Evolutionary conservation across 1,140 invertebrate genomes (phyloP).

Genomic region (Cardiocondyla obscurior): DNA sequence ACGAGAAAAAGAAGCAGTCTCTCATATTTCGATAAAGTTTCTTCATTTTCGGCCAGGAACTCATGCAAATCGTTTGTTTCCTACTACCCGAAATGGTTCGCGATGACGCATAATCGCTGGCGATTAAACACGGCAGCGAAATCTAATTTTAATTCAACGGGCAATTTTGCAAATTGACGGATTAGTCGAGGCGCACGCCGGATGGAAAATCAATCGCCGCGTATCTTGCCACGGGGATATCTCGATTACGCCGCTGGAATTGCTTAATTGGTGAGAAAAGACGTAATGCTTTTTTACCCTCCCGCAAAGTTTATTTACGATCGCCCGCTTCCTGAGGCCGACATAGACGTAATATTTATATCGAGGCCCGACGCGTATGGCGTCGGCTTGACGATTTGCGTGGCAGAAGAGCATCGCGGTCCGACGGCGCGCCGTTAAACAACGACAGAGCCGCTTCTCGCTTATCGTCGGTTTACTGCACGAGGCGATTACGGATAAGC

Average conservation of each 20-base stretch:
- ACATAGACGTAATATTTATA: constrained; percentile 74
- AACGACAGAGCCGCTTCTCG: constrained; percentile 2
- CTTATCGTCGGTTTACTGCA: constrained; percentile 52
- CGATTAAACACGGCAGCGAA: neutral
- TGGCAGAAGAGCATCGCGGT: neutral
- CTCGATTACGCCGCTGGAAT: constrained; percentile 61
- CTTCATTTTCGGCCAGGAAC: neutral
- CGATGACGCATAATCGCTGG: neutral
- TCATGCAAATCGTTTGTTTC: neutral
- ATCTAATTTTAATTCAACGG: neutral
- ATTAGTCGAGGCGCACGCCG: neutral
- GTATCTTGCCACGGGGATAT: constrained; percentile 2
- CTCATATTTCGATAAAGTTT: neutral
- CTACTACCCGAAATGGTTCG: neutral
- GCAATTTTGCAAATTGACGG: constrained; percentile 28
- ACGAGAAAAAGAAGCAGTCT: neutral
- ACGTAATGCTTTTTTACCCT: constrained; percentile 31
- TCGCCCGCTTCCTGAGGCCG: constrained; percentile 42
- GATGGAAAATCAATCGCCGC: constrained; percentile 43
- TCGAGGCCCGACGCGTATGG: constrained; percentile 56
- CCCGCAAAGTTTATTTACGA: constrained; percentile 66
- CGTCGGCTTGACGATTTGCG: constrained; percentile 56
- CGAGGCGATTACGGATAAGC: neutral
- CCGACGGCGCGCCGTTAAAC: constrained; percentile 18
- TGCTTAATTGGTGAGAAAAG: constrained; percentile 65